A percentile compares a stretch with the other conserved stretches of the same genome.
phyloP scores from a whole-genome alignment of 2,113 vertebrate species.

The Scophthalmus maximus region DNA sequence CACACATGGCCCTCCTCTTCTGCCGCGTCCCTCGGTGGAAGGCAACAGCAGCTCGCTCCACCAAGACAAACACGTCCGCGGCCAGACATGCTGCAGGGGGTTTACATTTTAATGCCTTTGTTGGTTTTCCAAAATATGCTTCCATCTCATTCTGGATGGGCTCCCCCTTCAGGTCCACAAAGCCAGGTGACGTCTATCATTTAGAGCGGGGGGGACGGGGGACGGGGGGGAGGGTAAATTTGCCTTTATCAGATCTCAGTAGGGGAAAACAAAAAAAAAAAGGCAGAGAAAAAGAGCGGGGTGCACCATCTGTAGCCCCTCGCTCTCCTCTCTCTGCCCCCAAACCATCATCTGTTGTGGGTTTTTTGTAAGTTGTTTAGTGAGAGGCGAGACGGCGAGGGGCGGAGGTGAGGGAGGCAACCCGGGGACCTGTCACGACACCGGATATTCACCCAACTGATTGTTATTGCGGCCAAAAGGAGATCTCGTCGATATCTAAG shows the following conservation, averaged over 20 bases:
- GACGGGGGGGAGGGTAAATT: conserved; percentile 8
- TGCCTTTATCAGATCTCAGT: conserved; percentile 56
- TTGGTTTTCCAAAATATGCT: conserved; percentile 89
- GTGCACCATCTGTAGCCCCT: conserved; percentile 70
- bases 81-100: conserved; percentile 86
- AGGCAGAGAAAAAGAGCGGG: conserved; percentile 15
- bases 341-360: conserved; percentile 62
- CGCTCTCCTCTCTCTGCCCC: conserved; percentile 36
- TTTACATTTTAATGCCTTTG: conserved; percentile 88
- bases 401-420: not conserved
- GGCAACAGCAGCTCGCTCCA: conserved; percentile 81
- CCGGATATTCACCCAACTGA: too few relatives aligned
- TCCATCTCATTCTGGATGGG: conserved; percentile 81
- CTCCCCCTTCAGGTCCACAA: conserved; percentile 80
- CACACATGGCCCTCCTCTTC: conserved; percentile 86
- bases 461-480: too few relatives aligned
- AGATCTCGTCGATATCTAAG: too few relatives aligned
- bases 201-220: conserved; percentile 5
- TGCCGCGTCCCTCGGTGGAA: conserved; percentile 79
- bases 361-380: conserved; percentile 55
- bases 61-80: conserved; percentile 82
- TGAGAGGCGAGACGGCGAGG: conserved; percentile 25
- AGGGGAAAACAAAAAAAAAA: conserved; percentile 7
- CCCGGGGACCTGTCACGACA: too few relatives aligned
- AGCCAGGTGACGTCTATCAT: conserved; percentile 79